phyloP scores from a whole-genome alignment of 2,113 vertebrate species.

The Motacilla alba region DNA sequence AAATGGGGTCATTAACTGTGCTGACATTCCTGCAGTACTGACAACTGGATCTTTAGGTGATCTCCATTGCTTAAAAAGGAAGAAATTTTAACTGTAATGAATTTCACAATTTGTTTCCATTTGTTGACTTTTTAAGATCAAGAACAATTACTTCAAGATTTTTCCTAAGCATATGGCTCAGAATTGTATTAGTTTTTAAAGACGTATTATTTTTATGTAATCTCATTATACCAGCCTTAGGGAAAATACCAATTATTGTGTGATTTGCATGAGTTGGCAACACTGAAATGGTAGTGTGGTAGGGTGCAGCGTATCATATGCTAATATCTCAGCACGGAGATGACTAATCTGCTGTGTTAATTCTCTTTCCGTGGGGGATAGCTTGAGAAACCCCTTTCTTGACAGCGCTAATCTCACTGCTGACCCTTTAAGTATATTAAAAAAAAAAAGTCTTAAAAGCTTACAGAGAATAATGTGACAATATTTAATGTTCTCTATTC shows the following conservation, averaged over 20 bases:
- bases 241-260: conserved; percentile 61
- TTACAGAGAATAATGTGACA: background rate
- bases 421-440: background rate
- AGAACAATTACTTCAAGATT: background rate
- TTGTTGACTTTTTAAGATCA: background rate
- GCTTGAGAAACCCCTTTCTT: background rate
- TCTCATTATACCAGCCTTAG: conserved; percentile 48
- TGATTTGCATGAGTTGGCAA: conserved; percentile 60
- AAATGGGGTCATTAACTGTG: background rate
- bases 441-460: background rate
- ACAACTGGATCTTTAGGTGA: background rate
- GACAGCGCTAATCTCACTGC: background rate
- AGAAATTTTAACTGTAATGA: background rate
- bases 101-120: background rate
- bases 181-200: conserved; percentile 48
- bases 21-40: background rate
- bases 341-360: conserved; percentile 46
- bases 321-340: conserved; percentile 2
- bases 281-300: background rate
- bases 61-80: background rate
- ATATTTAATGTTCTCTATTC: background rate
- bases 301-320: background rate
- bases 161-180: conserved; percentile 23
- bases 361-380: background rate
- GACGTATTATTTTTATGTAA: conserved; percentile 49